A percentile compares a stretch with the other conserved stretches of the same genome.
phyloP scores from a whole-genome alignment of 2,888 invertebrate species.

The Slavum lentiscoides region DNA sequence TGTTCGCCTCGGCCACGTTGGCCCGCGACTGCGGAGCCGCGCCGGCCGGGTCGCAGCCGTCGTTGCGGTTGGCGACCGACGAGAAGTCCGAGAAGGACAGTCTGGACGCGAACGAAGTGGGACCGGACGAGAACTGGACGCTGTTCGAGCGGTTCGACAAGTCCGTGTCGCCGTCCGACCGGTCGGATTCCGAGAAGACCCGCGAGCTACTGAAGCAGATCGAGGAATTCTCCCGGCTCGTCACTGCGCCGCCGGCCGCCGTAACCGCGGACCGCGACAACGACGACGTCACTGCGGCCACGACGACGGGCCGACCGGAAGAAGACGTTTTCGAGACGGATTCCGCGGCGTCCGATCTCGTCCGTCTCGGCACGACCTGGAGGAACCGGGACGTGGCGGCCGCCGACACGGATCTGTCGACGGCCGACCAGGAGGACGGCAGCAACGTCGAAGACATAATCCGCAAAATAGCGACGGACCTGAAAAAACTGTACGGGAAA shows the following conservation, averaged over 20 bases:
- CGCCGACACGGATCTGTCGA: too few relatives aligned
- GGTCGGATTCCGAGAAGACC: conserved; percentile 15
- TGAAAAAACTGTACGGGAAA: conserved; percentile 41
- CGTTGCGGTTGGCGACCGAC: neutral
- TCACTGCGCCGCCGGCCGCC: neutral
- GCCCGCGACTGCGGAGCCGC: neutral
- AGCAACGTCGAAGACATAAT: conserved; percentile 28
- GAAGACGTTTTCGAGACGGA: neutral
- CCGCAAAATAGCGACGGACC: conserved; percentile 22
- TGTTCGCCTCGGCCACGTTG: neutral
- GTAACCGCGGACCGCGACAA: neutral
- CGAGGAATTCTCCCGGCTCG: conserved; percentile 26
- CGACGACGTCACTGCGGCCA: neutral
- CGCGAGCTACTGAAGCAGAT: conserved; percentile 25
- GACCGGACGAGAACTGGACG: conserved; percentile 27
- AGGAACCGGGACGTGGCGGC: neutral
- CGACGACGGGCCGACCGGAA: neutral
- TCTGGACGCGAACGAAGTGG: conserved; percentile 21
- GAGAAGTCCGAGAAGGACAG: conserved; percentile 16
- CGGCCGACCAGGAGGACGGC: conserved; percentile 13
- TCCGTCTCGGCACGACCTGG: conserved; percentile 17
- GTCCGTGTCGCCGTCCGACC: neutral
- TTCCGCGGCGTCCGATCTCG: conserved; percentile 9
- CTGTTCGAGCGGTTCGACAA: conserved; percentile 17
- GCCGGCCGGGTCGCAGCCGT: neutral